Evolutionary conservation across 2,888 invertebrate genomes (phyloP).

Genomic region (Branchellion lobata): DNA sequence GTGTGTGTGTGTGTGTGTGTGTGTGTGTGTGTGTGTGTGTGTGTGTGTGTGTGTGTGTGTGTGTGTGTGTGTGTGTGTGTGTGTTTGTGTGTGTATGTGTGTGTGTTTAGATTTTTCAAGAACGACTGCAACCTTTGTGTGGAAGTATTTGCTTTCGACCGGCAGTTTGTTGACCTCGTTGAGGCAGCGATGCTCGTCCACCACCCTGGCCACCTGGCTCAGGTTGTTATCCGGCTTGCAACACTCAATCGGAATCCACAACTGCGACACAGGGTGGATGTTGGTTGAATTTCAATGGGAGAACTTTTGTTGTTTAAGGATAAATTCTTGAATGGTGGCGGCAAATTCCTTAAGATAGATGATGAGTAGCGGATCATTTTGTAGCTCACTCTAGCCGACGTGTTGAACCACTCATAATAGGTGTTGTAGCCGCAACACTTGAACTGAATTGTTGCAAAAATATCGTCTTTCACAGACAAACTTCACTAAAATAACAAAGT

Average conservation of each 20-base stretch:
- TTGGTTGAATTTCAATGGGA: neutral
- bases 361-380: neutral
- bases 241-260: slow-evolving; percentile 6
- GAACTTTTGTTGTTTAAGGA: neutral
- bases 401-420: neutral
- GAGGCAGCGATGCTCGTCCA: neutral
- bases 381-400: neutral
- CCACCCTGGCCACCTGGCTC: neutral
- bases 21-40: too few relatives aligned
- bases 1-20: neutral
- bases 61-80: neutral
- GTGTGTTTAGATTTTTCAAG: neutral
- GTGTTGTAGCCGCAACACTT: neutral
- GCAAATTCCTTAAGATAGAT: too few relatives aligned
- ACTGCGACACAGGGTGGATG: neutral
- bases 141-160: neutral
- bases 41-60: neutral
- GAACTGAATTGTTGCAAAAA: neutral
- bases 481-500: neutral
- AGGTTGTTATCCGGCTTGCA: neutral
- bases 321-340: too few relatives aligned
- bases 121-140: neutral
- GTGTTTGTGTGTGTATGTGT: too few relatives aligned
- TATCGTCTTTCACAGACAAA: neutral
- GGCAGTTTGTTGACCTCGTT: neutral